Evolutionary conservation across 2,888 invertebrate species (phyloP).

Genomic region (Meandrusa payeni): DNA sequence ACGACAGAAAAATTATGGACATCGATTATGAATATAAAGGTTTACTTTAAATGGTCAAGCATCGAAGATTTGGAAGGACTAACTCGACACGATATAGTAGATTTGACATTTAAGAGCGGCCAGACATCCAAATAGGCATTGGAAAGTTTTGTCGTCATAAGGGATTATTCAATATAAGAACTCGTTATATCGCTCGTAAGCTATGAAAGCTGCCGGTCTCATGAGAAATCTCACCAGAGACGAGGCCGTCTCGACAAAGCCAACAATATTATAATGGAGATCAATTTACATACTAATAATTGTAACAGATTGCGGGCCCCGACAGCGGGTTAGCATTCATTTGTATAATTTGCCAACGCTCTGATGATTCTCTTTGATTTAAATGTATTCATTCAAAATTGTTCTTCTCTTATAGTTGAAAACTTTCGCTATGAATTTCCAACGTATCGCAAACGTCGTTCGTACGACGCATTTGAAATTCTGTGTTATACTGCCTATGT

Average conservation of each 20-base stretch:
- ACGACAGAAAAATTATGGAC: too few relatives aligned
- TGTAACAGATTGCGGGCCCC: slow-evolving; percentile 61
- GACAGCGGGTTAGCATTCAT: slow-evolving; percentile 47
- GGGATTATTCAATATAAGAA: too few relatives aligned
- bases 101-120: too few relatives aligned
- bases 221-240: slow-evolving; percentile 13
- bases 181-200: neutral
- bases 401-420: slow-evolving; percentile 4
- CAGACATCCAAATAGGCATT: too few relatives aligned
- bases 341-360: slow-evolving; percentile 50
- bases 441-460: too few relatives aligned
- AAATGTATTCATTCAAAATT: slow-evolving; percentile 25
- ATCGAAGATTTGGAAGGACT: too few relatives aligned
- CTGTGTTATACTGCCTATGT: too few relatives aligned
- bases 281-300: slow-evolving; percentile 72
- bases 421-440: slow-evolving; percentile 5
- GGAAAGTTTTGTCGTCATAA: neutral
- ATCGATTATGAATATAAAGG: too few relatives aligned
- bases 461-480: too few relatives aligned
- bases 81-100: too few relatives aligned
- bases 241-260: slow-evolving; percentile 15
- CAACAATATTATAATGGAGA: slow-evolving; percentile 46
- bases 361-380: slow-evolving; percentile 40
- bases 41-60: too few relatives aligned
- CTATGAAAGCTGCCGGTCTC: slow-evolving; percentile 4